These are phyloP conservation scores for Casuarius casuarius DNA, from an alignment of 2,113 vertebrate species.

Conservation along the genomic window DNA sequence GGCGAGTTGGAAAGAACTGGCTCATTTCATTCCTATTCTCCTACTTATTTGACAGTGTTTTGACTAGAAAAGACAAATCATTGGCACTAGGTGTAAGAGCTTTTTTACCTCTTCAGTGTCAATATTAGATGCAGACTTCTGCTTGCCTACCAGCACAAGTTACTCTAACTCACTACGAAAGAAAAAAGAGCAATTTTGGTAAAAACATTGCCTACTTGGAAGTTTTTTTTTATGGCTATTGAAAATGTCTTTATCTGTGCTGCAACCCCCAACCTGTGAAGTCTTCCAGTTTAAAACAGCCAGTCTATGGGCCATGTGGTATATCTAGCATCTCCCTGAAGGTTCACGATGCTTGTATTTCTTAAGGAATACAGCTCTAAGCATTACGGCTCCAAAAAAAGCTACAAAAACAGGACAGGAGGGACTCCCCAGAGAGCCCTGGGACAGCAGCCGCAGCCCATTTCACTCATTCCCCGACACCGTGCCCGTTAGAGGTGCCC, in stretches of 20 bases:
- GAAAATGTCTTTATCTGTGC: slow-evolving; percentile 1
- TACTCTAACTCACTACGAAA: slow-evolving; percentile 14
- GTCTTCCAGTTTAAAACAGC: neutral
- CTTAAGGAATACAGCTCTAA: neutral
- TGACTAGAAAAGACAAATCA: slow-evolving; percentile 45
- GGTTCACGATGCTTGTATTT: neutral
- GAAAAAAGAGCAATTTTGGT: neutral
- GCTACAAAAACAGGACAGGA: neutral
- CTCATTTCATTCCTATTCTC: slow-evolving; percentile 38
- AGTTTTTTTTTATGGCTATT: slow-evolving; percentile 37
- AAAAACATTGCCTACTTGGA: slow-evolving; percentile 34
- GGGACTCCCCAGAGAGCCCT: neutral
- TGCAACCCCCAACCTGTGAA: neutral
- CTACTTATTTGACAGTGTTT: slow-evolving; percentile 43
- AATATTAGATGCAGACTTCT: slow-evolving; percentile 42
- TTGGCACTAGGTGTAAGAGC: slow-evolving; percentile 23
- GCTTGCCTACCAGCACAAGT: neutral
- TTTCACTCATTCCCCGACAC: neutral
- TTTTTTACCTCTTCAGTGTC: slow-evolving; percentile 29
- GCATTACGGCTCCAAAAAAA: neutral
- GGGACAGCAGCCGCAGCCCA: fast-evolving
- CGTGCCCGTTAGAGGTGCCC: neutral
- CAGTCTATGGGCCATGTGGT: fast-evolving
- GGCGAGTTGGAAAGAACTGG: neutral
- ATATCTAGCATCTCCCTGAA: neutral